Percentiles rank a stretch among this genome's conserved stretches.
These are phyloP conservation scores for Neomonachus schauinslandi DNA, from an alignment of 2,113 vertebrate species.

Conservation along the genomic window DNA sequence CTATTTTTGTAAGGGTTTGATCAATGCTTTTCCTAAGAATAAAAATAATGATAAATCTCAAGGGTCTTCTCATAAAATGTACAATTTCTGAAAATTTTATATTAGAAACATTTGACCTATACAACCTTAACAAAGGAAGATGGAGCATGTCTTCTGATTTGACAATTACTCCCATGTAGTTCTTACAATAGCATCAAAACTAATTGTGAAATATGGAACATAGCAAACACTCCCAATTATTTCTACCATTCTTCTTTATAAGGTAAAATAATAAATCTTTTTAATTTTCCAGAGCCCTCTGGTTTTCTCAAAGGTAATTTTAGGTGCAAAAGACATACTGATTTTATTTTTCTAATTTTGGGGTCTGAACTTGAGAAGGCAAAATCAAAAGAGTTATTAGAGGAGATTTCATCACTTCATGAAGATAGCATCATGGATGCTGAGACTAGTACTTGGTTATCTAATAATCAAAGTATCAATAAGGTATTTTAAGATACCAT, in stretches of 20 bases:
- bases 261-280: constrained; percentile 23
- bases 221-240: constrained; percentile 13
- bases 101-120: constrained; percentile 20
- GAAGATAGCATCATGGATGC: neutral
- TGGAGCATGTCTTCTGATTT: constrained; percentile 6
- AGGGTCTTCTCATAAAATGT: neutral
- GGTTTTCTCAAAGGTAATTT: neutral
- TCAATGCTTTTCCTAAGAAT: neutral
- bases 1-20: neutral
- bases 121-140: constrained; percentile 29
- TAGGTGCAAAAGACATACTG: neutral
- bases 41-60: neutral
- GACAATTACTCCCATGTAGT: neutral
- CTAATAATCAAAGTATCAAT: constrained; percentile 17
- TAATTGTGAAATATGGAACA: neutral
- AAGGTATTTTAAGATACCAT: neutral
- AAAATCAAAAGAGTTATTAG: constrained; percentile 19
- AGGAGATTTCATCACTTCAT: neutral
- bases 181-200: neutral
- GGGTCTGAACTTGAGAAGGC: neutral
- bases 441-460: neutral
- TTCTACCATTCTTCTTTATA: neutral
- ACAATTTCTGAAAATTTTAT: constrained; percentile 44
- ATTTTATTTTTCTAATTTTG: constrained; percentile 41
- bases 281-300: neutral